Evolutionary conservation across 2,113 vertebrate species (phyloP), one percentile per base, ranked within the genome.

Genomic region (Girardinichthys multiradiatus): DNA sequence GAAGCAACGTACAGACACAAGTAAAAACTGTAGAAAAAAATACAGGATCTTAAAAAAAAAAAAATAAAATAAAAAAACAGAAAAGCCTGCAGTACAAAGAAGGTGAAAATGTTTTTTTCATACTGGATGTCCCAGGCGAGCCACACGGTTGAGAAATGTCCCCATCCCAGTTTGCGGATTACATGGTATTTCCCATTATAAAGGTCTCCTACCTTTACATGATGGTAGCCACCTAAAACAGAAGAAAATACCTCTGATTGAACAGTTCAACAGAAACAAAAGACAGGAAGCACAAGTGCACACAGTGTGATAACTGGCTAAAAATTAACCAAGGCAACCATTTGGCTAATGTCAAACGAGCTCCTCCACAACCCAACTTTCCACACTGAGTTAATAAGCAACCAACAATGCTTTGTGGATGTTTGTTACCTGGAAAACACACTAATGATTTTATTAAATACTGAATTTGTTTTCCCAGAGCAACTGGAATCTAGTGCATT

Each of bases 111-210:
- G n/a, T n/a, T 29, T 68, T 59, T 72, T 6, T 92, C 98, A 90
- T 94, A 99, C 98, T 97, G 97, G 87, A 97, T 97, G 87, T 99
- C 98, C 97, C 97, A 98, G 19, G 97, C 96, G 29, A 99, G 94
- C 98, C 98, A 99, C 70, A 99, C 98, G 2, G 97, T 99, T 68
- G 98, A 99, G 90, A 99, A 99, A 91, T 99, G 97, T 64, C 98
- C 97, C 98, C 98, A 99, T 87, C 98, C 98, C 60, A 99, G 94
- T 86, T 99, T 99, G 60, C 97, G 95, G 87, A 99, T 99, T 12
- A 99, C 97, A 4, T 99, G 98, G 78, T 99, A 99, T 81, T 97
- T 95, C 5, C 97, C 96, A 39, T 97, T 98, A 75, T 97, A 99
- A 19, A 99, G 95, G 89, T 99, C 98, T 72, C 98, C 98, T 27